Evolutionary conservation across 2,888 invertebrate genomes (phyloP).

Genomic region (Netelia fuscicornis): DNA sequence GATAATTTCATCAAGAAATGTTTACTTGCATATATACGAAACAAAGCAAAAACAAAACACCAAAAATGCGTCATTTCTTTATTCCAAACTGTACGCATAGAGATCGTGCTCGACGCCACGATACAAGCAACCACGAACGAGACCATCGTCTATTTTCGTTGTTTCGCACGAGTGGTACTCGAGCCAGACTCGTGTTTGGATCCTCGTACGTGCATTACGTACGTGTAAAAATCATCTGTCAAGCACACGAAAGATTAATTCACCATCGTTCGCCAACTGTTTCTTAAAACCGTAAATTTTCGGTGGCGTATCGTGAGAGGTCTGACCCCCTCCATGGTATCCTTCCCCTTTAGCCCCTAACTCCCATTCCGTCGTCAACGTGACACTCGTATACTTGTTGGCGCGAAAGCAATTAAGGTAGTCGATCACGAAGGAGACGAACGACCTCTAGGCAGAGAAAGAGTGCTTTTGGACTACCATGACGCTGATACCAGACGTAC

Average conservation of each 20-base stretch:
- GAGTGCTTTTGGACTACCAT: slow-evolving; percentile 14
- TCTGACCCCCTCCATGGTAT: neutral
- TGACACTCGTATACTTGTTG: slow-evolving; percentile 56
- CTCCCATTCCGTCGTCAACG: neutral
- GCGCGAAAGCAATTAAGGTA: slow-evolving; percentile 63
- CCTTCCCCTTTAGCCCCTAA: neutral
- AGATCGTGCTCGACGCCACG: slow-evolving; percentile 11
- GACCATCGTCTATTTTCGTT: slow-evolving; percentile 4
- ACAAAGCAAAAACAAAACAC: neutral
- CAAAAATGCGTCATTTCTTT: neutral
- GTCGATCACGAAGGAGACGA: slow-evolving; percentile 61
- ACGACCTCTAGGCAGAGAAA: neutral
- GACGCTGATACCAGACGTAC: slow-evolving; percentile 25
- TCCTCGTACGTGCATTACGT: neutral
- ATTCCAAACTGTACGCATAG: neutral
- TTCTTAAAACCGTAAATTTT: slow-evolving; percentile 61
- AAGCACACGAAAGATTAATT: slow-evolving; percentile 50
- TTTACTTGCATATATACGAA: neutral
- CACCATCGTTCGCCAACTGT: slow-evolving; percentile 21
- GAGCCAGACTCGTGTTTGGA: neutral
- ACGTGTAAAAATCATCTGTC: slow-evolving; percentile 1
- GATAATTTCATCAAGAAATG: neutral
- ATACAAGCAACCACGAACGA: slow-evolving; percentile 3
- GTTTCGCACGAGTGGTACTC: neutral
- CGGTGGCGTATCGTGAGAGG: slow-evolving; percentile 32